Evolutionary conservation across 2,797 vertebrate species (phyloP).

Genomic region (Myotis pilosus): DNA sequence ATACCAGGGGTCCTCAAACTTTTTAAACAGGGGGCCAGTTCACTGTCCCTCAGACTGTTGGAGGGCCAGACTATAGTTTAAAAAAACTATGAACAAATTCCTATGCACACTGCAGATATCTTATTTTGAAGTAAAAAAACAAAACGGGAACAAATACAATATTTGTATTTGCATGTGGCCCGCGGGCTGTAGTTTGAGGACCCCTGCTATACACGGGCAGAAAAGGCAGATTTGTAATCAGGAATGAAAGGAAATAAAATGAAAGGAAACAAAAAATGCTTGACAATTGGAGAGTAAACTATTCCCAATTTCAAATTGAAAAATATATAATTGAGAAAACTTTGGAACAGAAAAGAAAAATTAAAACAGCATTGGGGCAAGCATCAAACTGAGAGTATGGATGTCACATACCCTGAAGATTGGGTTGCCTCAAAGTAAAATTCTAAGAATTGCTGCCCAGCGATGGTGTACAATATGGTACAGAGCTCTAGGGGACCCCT

Average conservation of each 20-base stretch:
- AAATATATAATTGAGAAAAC: background rate
- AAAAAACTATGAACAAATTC: too few relatives aligned
- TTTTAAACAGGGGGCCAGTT: too few relatives aligned
- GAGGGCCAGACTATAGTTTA: too few relatives aligned
- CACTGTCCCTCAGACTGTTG: too few relatives aligned
- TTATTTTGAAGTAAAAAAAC: too few relatives aligned
- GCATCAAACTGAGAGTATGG: background rate
- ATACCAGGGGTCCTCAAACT: too few relatives aligned
- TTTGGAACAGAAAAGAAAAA: background rate
- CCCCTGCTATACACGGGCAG: background rate
- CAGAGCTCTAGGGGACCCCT: background rate
- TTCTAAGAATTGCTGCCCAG: background rate
- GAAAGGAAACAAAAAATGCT: background rate
- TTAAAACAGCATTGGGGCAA: background rate
- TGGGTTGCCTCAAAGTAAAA: background rate
- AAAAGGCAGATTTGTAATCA: background rate
- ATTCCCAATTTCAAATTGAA: background rate
- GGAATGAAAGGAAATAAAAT: background rate
- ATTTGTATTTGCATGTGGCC: too few relatives aligned
- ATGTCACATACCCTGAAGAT: accelerated
- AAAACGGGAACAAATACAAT: too few relatives aligned
- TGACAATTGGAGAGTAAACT: background rate
- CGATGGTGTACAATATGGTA: too few relatives aligned
- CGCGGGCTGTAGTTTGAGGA: too few relatives aligned
- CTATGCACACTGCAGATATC: too few relatives aligned